Evolutionary conservation across 23 tunicate genomes (phyloP), one percentile per base, ranked within the genome.

Genomic region (Corella eumyota): DNA sequence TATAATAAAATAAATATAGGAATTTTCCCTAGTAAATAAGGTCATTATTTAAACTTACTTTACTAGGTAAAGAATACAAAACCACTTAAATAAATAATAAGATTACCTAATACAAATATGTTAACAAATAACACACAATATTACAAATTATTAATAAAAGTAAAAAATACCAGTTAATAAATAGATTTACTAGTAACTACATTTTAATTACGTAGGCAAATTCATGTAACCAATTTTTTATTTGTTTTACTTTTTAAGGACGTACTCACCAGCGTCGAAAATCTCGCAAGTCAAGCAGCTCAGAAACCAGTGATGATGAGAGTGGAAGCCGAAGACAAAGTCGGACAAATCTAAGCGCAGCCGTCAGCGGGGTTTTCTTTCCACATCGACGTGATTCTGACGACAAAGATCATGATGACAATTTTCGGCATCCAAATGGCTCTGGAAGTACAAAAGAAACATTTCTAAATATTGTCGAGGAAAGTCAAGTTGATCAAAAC

Each of bases 301-400:
- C 74, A 6, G 78, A 76, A 34, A 71, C 73, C 0, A 76, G 83
- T 25, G 84, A 76, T 21, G 83, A 84, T 27, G 92, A 83, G 11
- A 64, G 83, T 36, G 83, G 70, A 36, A 69, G 74, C 61, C 34
- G 78, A 54, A 34, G 83, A 34, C 59, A 69, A 23, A 70, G 83
- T 51, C 27, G 67, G 38, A 56, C 94, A 6, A 76, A 70, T 60
- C 78, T 76, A 7, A 52, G 61, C 58, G 21, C 74, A 6, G 77
- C 64, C 2, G 69, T 59, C 20, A 45, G 58, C 17, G 11, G 33
- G 11, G 20, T 76, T 40, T 37, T 48, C 49, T 60, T 62, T 29
- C 65, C 68, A 2, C 62, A 58, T 0, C 94, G 78, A 13, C 53
- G 78, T 19, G 78, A 70, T 30, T 69, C 94, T 0, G 59, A 74